Conservation (phyloP, 2,797 vertebrate species). For the Manis crassicaudata region DNA sequence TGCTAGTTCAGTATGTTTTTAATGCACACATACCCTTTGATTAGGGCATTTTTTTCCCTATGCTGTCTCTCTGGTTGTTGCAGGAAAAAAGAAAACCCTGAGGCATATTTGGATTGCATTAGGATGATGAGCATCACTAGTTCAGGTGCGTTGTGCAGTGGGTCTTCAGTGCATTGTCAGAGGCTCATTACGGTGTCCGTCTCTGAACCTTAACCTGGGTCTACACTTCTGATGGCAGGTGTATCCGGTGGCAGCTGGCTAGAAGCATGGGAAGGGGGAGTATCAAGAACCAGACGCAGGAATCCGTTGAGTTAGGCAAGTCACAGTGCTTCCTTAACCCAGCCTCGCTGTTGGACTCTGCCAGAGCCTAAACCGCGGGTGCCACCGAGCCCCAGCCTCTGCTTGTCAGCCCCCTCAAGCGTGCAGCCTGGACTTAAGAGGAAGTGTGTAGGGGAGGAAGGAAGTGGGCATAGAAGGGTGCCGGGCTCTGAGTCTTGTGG, state of each 20-base stretch:
- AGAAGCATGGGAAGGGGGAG: not conserved
- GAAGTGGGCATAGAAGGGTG: constrained; percentile 31
- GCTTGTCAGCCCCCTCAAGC: not conserved
- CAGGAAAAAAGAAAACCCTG: not conserved
- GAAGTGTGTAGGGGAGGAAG: constrained; percentile 59
- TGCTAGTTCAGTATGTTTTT: not conserved
- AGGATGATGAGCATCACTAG: not conserved
- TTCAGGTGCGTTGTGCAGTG: not conserved
- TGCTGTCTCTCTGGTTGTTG: not conserved
- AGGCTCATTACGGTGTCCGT: not conserved
- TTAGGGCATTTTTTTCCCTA: not conserved
- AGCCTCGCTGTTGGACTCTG: not conserved
- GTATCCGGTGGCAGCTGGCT: not conserved
- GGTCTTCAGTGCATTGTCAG: not conserved
- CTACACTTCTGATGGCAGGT: not conserved
- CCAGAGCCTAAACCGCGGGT: fast-evolving
- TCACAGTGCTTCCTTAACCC: not conserved
- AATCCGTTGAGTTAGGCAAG: not conserved
- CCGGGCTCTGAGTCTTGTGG: not conserved
- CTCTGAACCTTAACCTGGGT: not conserved
- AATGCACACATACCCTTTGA: not conserved
- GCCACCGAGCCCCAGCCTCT: not conserved
- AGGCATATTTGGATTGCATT: not conserved
- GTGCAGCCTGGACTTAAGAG: not conserved
- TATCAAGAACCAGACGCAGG: not conserved